These are phyloP conservation scores for Lineus longissimus DNA, from an alignment of 1,140 invertebrate genomes.

Conservation along the genomic window DNA sequence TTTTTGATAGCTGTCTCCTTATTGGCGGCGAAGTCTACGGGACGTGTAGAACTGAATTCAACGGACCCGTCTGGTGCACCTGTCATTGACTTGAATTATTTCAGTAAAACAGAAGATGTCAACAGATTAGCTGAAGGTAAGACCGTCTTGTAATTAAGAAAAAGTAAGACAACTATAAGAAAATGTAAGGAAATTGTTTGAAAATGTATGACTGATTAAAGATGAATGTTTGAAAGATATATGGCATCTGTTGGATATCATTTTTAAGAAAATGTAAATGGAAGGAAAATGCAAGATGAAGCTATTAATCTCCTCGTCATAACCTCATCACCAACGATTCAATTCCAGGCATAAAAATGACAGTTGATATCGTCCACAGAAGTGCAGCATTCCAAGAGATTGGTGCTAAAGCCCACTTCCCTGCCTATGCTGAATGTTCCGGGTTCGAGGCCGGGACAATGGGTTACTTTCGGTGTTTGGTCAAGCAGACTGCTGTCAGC, in stretches of 20 bases:
- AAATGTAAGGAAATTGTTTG: not conserved
- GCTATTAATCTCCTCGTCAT: not conserved
- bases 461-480: not conserved
- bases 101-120: not conserved
- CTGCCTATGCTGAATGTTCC: not conserved
- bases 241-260: not conserved
- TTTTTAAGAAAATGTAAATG: not conserved
- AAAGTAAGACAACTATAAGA: not conserved
- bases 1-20: not conserved
- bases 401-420: not conserved
- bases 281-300: not conserved
- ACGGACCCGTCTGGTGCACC: not conserved
- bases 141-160: not conserved
- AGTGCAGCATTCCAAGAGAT: not conserved
- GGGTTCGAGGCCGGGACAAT: not conserved
- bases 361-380: not conserved
- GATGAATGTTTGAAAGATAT: not conserved
- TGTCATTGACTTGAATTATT: not conserved
- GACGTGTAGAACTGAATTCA: not conserved
- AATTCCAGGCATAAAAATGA: not conserved
- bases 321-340: not conserved
- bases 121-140: not conserved
- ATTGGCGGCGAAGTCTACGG: not conserved
- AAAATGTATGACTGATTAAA: not conserved
- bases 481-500: slow-evolving; percentile 60